Conservation (phyloP, 2,797 vertebrate species). For the Morus bassanus region DNA sequence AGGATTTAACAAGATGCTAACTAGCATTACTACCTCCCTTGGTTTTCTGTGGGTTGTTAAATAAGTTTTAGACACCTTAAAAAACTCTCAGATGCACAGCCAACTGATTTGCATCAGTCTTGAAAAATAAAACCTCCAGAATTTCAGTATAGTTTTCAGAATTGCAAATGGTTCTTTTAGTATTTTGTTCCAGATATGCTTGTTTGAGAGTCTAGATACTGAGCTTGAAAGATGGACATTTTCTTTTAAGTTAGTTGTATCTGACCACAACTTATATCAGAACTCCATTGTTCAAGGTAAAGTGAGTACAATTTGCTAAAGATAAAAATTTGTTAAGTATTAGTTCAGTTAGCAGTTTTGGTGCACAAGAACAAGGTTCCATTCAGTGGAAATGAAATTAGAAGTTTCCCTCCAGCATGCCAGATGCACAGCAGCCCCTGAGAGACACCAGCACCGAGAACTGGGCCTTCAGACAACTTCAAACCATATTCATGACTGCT, state of each 20-base stretch:
- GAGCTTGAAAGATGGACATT: background rate
- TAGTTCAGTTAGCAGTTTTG: background rate
- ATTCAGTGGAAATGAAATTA: background rate
- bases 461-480: background rate
- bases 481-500: background rate
- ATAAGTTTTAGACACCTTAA: background rate
- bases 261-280: background rate
- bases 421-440: background rate
- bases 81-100: background rate
- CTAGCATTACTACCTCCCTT: background rate
- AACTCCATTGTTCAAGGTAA: background rate
- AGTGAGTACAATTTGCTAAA: background rate
- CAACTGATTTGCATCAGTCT: background rate
- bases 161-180: background rate
- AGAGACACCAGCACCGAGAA: background rate
- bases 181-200: background rate
- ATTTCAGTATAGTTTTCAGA: background rate
- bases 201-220: background rate
- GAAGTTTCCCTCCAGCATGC: background rate
- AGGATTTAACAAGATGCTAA: slow-evolving; percentile 9
- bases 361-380: background rate
- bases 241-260: background rate
- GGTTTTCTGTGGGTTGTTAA: slow-evolving; percentile 1
- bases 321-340: background rate
- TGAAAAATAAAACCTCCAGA: background rate